phyloP scores from a whole-genome alignment of 2,113 vertebrate species.

The Rattus rattus region DNA sequence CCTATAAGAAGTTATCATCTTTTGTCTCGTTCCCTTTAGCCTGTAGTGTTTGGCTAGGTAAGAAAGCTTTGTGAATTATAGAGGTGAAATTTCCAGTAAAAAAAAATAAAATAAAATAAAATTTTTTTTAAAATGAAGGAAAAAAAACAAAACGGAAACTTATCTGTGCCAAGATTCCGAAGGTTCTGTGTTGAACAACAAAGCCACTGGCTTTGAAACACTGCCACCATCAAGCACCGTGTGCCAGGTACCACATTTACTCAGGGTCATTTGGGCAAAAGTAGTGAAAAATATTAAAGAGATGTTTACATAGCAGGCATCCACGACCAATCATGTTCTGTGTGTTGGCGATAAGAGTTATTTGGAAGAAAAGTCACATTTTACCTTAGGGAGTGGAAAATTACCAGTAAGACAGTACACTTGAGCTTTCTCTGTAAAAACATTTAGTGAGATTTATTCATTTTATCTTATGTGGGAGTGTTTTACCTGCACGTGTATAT shows the following conservation, averaged over 20 bases:
- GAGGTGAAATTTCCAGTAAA: slow-evolving; percentile 54
- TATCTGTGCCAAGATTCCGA: slow-evolving; percentile 56
- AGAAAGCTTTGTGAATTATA: slow-evolving; percentile 61
- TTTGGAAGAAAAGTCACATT: slow-evolving; percentile 75
- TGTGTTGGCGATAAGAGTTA: slow-evolving; percentile 78
- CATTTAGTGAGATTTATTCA: too few species aligned
- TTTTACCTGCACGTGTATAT: neutral
- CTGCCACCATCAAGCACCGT: slow-evolving; percentile 61
- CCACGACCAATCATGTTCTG: slow-evolving; percentile 74
- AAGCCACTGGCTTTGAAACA: slow-evolving; percentile 78
- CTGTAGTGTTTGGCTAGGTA: slow-evolving; percentile 21
- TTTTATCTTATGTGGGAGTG: neutral
- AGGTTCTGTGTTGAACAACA: slow-evolving; percentile 70
- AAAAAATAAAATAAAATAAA: neutral
- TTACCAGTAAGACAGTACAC: slow-evolving; percentile 55
- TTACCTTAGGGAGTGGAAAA: slow-evolving; percentile 78
- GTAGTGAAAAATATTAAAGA: slow-evolving; percentile 83
- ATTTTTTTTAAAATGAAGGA: neutral
- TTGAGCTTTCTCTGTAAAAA: neutral
- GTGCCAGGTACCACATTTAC: slow-evolving; percentile 83
- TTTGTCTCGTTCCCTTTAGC: slow-evolving; percentile 56
- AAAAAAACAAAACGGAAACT: slow-evolving; percentile 8
- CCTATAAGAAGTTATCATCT: neutral
- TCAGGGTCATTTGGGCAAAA: slow-evolving; percentile 84
- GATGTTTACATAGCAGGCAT: slow-evolving; percentile 81